These are phyloP conservation scores for Meriones unguiculatus DNA, from an alignment of 2,113 vertebrate genomes.

Conservation along the genomic window DNA sequence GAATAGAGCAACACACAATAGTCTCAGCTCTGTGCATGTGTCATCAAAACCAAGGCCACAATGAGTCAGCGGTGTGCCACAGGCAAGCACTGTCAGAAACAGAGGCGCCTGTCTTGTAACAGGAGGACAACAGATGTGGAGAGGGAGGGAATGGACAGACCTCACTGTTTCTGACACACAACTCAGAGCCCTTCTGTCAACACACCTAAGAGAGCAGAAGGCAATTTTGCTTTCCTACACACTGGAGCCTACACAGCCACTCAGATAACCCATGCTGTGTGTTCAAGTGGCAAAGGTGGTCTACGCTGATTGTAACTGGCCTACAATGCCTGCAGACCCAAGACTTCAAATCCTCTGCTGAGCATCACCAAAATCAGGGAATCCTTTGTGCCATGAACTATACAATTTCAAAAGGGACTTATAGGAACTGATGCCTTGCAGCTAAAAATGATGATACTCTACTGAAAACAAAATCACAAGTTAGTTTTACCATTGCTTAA, in stretches of 20 bases:
- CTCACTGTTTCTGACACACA: background rate
- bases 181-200: background rate
- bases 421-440: background rate
- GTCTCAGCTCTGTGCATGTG: background rate
- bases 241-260: background rate
- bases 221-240: background rate
- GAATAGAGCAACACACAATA: background rate
- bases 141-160: background rate
- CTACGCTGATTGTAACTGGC: conserved; percentile 30
- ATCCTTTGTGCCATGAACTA: background rate
- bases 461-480: conserved; percentile 13
- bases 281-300: conserved; percentile 6
- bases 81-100: background rate
- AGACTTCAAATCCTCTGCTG: conserved; percentile 34
- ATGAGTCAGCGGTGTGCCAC: background rate
- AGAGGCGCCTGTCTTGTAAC: background rate
- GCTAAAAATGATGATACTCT: conserved; percentile 26
- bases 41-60: background rate
- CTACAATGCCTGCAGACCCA: background rate
- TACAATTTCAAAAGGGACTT: conserved; percentile 43
- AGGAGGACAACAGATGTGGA: background rate
- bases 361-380: conserved; percentile 15
- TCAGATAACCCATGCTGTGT: conserved; percentile 13
- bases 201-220: background rate
- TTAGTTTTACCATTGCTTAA: conserved; percentile 56